Evolutionary conservation across 2,888 invertebrate genomes (phyloP), one percentile per base, ranked within the genome.

Genomic region (Leucophenga montana): DNA sequence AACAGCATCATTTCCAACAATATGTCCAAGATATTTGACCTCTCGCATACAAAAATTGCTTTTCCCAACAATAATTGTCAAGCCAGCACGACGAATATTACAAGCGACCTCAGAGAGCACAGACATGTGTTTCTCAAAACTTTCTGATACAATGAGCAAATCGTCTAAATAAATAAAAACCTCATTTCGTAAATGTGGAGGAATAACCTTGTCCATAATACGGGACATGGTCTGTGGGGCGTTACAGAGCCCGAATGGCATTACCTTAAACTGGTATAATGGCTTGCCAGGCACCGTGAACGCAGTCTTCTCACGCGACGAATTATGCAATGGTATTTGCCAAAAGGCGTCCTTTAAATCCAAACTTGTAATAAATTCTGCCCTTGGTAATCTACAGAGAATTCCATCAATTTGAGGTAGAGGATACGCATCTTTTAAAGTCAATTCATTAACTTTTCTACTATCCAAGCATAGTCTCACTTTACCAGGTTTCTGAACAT

Each of bases 11-110:
- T 71, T 31, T 13, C 73, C 72, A 3, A 73, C 71, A 2, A 75
- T 64, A 39, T 71, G 59, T 0, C 72, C 72, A 0, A 73, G 20
- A 22, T 73, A 73, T 11, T 22, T 65, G 0, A 73, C 46, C 4
- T 67, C 67, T 1, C 56, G 53, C 44, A 69, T 64, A 18, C 73
- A 73, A 50, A 75, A 68, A 13, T 68, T 64, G 3, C 65, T 70
- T 61, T 73, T 73, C 6, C 44, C 57, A 0, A 73, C 57, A 59
- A 71, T 73, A 4, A 73, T 68, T 1, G 73, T 69, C 11, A 73
- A 46, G 13, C 71, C 67, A 1, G 73, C 71, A 4, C 16, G 48
- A 3, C 48, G 13, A 16, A 48, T 48, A 13, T 48, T 48, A 16
- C 16, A 13, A n/a, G 48, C 48, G 6, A 48, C 48, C 48, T 48